Base-by-base conservation (phyloP, 2,888 invertebrate genomes). In the Zeuzera pyrina region DNA sequence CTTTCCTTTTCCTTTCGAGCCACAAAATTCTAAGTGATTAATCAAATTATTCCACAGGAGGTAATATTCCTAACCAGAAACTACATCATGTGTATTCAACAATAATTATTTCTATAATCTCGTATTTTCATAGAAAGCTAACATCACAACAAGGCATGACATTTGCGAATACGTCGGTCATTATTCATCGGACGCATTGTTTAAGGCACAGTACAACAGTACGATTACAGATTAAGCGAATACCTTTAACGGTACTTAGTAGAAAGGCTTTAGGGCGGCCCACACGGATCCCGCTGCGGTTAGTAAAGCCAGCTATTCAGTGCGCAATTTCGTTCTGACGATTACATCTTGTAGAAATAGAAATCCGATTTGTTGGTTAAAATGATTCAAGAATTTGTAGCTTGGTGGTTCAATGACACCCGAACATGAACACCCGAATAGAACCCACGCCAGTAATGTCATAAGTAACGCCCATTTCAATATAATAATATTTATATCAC, bases 151-250 rank as follows among this genome's bases (percentile, higher is more conserved):
- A 58, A 57, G 65, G 49, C 47, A 49, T 61, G 74, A 73, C 74
- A 72, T 74, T 73, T 60, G 69, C 66, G 52, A 58, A 60, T 61
- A 56, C 53, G 45, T 43, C 41, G 47, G 38, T 47, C 66, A 77
- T 77, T 61, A 73, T 65, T 77, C 73, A 74, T 67, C 61, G 57
- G 51, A 58, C 56, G 57, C 60, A 70, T 71, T 73, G 77, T 76
- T 56, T 67, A 56, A 58, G 56, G 55, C 58, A 42, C 49, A 52
- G 53, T 43, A 65, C 68, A 69, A 62, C 58, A 59, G 64, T 69
- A 57, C 66, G 78, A 79, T 76, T 70, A 53, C 43, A 76, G 76
- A 79, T 76, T 68, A 69, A 47, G 53, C 53, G 60, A 60, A 63
- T 63, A 69, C 64, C 67, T 65, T 64, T 78, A 79, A 79, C 77